phyloP scores from a whole-genome alignment of 23 tunicate genomes.

The Clavelina lepadiformis region DNA sequence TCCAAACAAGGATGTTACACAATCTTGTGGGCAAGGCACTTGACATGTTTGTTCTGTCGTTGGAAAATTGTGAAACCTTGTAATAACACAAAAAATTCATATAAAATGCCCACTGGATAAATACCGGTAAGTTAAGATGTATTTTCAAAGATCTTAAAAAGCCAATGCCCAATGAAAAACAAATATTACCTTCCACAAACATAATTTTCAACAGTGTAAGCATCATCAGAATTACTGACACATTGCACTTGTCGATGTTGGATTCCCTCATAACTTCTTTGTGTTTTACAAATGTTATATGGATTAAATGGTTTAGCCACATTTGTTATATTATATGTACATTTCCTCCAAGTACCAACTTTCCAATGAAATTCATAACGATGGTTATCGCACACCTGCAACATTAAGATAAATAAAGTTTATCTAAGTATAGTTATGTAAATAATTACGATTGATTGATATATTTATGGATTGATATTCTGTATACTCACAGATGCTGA shows the following conservation, averaged over 20 bases:
- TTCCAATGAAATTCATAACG: slow-evolving; percentile 17
- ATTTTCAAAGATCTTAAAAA: no score
- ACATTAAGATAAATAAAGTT: no score
- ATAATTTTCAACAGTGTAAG: slow-evolving; percentile 7
- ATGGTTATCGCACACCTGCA: slow-evolving; percentile 43
- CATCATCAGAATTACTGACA: background rate
- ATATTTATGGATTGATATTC: no score
- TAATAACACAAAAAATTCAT: background rate
- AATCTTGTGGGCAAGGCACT: slow-evolving; percentile 65
- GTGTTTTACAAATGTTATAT: background rate
- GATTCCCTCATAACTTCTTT: slow-evolving; percentile 12
- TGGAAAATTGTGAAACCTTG: slow-evolving; percentile 29
- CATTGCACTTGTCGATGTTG: slow-evolving; percentile 30
- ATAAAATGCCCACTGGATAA: no score
- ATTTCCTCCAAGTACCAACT: slow-evolving; percentile 26
- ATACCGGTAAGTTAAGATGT: no score
- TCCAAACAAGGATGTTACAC: slow-evolving; percentile 65
- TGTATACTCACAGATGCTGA: no score
- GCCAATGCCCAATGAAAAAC: no score
- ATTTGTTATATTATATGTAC: background rate
- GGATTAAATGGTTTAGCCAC: background rate
- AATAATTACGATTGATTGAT: no score
- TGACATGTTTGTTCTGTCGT: slow-evolving; percentile 12
- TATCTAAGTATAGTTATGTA: no score
- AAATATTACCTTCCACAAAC: slow-evolving; percentile 18